Base-by-base conservation (phyloP, 2,797 vertebrate species). In the Heliangelus exortis region DNA sequence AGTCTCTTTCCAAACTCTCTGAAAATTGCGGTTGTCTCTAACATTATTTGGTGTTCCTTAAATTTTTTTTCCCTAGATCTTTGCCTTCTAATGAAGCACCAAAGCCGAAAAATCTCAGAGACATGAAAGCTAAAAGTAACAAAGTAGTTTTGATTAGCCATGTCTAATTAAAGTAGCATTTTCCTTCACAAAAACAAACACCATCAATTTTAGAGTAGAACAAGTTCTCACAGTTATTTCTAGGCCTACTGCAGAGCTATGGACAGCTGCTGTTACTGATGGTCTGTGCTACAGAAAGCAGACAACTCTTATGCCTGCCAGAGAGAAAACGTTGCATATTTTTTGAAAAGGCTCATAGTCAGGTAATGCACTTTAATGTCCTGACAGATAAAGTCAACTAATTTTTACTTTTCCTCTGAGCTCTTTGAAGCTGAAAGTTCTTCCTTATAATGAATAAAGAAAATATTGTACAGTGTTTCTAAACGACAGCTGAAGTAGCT, bases 401-500 rank as follows among this genome's bases (percentile, higher is more conserved):
- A 31, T 74, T 81, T 90, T 86, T 68, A 15, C 39, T 77, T 65
- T 83, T 83, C 34, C 90, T 68, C 31, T 91, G 39, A 33, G 61
- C 72, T 33, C 84, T 91, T 74, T 71, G 80, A 88, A 84, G 48
- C 25, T 10, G 21, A 36, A 5, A 23, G 6, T 7, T 90, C 80
- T 81, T 21, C 19, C 19, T 94, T 84, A 54, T 19, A 63, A 77
- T 34, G 14, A 84, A 62, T 36, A 50, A 25, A 80, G 28, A 57
- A 92, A 74, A 89, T 87, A 76, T 69, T 91, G 68, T 72, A 94
- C 48, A 96, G 71, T 65, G 43, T 87, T 90, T 91, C 72, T 83
- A 84, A 80, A 72, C 94, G 48, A 84, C 65, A 92, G 57, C 55
- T 89, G 66, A 93, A 77, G 89, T 88, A 88, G 29, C 88, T 68